Evolutionary conservation across 2,888 invertebrate species (phyloP).

Genomic region (Oxyteleia sp.): DNA sequence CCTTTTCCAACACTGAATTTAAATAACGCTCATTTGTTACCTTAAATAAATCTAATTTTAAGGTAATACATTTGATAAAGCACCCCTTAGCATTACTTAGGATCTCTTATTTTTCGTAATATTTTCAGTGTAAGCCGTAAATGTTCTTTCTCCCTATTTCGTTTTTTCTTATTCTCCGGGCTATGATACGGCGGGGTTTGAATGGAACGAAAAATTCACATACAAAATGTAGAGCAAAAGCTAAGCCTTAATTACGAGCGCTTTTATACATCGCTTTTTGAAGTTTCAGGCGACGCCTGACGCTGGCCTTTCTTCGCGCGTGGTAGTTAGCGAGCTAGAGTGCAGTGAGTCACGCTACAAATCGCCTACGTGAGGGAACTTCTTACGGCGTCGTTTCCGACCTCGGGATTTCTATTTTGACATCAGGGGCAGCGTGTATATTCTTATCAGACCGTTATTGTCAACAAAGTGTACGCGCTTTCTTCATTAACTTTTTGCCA

Average conservation of each 20-base stretch:
- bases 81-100: slow-evolving; percentile 11
- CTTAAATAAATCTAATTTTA: too few relatives aligned
- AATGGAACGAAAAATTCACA: slow-evolving; percentile 42
- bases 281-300: slow-evolving; percentile 38
- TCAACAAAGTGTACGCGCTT: slow-evolving; percentile 74
- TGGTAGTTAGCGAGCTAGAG: slow-evolving; percentile 59
- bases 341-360: slow-evolving; percentile 70
- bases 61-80: too few relatives aligned
- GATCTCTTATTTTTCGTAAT: slow-evolving; percentile 10
- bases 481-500: slow-evolving; percentile 83
- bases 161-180: background rate
- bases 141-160: slow-evolving; percentile 11
- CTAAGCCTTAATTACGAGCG: slow-evolving; percentile 57
- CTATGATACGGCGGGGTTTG: slow-evolving; percentile 9
- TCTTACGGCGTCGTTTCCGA: slow-evolving; percentile 72
- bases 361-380: slow-evolving; percentile 72
- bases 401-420: slow-evolving; percentile 78
- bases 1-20: too few relatives aligned
- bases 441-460: slow-evolving; percentile 82
- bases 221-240: slow-evolving; percentile 42
- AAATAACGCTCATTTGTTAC: too few relatives aligned
- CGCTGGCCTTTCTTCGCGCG: slow-evolving; percentile 45
- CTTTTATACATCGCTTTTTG: slow-evolving; percentile 50
- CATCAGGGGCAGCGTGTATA: slow-evolving; percentile 76
- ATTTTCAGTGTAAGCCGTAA: slow-evolving; percentile 8